Percentiles rank a stretch among this genome's conserved stretches.
phyloP scores from a whole-genome alignment of 2,113 vertebrate genomes.

The Lonchura striata region DNA sequence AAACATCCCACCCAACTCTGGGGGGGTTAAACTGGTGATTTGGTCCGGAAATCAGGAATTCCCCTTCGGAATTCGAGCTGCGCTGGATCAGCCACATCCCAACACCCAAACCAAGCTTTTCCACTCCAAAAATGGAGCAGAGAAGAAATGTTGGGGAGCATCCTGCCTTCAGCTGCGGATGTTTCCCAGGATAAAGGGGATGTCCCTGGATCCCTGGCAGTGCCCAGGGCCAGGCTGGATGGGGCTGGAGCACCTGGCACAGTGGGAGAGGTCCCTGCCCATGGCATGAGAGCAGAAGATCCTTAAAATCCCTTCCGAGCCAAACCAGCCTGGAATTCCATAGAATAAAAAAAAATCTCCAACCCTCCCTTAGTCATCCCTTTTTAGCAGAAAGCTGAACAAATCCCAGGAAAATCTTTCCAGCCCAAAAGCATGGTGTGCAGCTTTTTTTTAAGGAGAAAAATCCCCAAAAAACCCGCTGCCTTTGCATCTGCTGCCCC shows the following conservation, averaged over 20 bases:
- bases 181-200: not conserved
- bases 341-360: not conserved
- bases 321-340: not conserved
- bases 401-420: not conserved
- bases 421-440: not conserved
- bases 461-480: accelerated
- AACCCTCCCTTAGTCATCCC: not conserved
- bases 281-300: accelerated
- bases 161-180: accelerated
- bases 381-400: not conserved
- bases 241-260: not conserved
- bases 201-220: not conserved
- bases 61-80: not conserved
- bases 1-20: not conserved
- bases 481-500: not conserved
- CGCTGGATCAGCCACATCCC: not conserved
- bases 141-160: not conserved
- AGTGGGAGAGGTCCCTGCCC: not conserved
- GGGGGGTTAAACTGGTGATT: not conserved
- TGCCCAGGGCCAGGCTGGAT: not conserved
- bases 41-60: not conserved
- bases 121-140: not conserved
- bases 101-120: not conserved
- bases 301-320: not conserved
- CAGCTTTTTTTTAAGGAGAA: not conserved